Evolutionary conservation across 2,888 invertebrate species (phyloP), one percentile per base, ranked within the genome.

Genomic region (Choristoneura rosaceana): DNA sequence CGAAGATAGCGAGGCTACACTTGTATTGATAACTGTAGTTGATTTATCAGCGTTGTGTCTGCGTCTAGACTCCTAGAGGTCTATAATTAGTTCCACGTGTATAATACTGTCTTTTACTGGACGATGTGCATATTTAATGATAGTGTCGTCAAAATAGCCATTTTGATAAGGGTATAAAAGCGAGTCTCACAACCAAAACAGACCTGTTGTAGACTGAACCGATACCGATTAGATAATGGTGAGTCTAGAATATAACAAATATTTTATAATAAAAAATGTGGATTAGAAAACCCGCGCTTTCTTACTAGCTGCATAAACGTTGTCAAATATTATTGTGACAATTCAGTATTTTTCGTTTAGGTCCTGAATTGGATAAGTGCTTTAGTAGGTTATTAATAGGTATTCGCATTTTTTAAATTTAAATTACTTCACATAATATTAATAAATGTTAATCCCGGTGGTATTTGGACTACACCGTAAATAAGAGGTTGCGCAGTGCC

Each of bases 111-210:
- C 45, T 15, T n/a, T 62, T 38, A 41, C 25, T 33, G 64, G 64
- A 43, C 34, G 60, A 38, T 59, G 43, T 58, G 55, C 58, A 65
- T 47, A 34, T 64, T 64, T 59, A 67, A 63, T 64, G 59, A 65
- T 55, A 50, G 71, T 73, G 74, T 60, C 67, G 71, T 71, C 62
- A 64, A 66, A 74, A 71, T 69, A 71, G 66, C 71, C 69, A 62
- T 69, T 62, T 34, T 9, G 64, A 61, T 58, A 65, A 66, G 65
- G 50, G 62, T 75, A 75, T 75, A 75, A 67, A 74, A 74, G 71
- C 52, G n/a, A 47, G 61, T 9, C 33, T 43, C 25, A 10, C 41
- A 41, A 17, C 68, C 14, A n/a, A 15, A 14, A 25, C 58, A 25
- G 63, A 41, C 65, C 64, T 64, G 14, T 73, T 50, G 70, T 52